These are phyloP conservation scores for Bettongia penicillata DNA, from an alignment of 2,113 vertebrate genomes.

Conservation along the genomic window DNA sequence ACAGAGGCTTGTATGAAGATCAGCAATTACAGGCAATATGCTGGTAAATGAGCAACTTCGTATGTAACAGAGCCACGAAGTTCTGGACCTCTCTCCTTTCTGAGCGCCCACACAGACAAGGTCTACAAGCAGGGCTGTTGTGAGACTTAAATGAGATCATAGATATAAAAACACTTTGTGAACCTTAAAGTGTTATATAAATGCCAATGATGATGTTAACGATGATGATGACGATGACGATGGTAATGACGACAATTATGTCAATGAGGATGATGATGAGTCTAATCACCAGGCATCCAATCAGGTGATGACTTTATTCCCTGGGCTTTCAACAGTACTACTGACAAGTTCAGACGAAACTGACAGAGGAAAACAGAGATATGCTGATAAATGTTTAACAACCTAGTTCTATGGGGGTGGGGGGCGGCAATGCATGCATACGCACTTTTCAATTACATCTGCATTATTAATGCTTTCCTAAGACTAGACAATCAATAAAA, in stretches of 20 bases:
- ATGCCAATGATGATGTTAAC: background rate
- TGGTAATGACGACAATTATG: too few relatives aligned
- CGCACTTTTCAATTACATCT: background rate
- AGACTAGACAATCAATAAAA: background rate
- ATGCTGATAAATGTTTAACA: background rate
- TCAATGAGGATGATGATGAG: too few relatives aligned
- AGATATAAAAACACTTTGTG: background rate
- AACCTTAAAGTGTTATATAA: background rate
- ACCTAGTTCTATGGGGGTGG: background rate
- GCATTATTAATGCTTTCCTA: constrained; percentile 4
- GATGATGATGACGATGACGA: too few relatives aligned
- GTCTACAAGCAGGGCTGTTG: background rate
- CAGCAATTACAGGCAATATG: background rate
- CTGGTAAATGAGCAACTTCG: background rate
- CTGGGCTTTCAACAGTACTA: background rate
- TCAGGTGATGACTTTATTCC: background rate
- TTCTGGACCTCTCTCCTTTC: background rate
- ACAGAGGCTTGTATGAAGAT: background rate
- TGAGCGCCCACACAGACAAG: background rate
- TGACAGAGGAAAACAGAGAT: background rate
- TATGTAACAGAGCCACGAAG: background rate
- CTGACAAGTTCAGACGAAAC: background rate
- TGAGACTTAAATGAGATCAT: background rate
- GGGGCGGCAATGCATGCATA: background rate
- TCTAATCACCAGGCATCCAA: background rate